These are phyloP conservation scores for Erpetoichthys calabaricus DNA, from an alignment of 2,797 vertebrate genomes.

Conservation along the genomic window DNA sequence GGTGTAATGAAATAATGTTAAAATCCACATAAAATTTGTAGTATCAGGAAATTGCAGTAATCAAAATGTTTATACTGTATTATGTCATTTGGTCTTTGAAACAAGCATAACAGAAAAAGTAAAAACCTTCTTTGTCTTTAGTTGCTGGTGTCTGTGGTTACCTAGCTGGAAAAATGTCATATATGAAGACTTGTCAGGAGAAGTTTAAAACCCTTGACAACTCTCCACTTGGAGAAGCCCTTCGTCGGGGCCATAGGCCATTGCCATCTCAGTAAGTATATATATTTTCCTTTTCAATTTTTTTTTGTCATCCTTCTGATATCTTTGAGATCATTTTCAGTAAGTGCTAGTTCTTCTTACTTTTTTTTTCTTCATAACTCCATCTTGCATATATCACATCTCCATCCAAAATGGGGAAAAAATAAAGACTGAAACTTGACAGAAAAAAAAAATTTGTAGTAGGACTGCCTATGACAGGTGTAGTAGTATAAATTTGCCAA, in stretches of 20 bases:
- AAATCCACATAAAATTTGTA: too few species aligned
- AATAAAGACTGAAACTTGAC: too few species aligned
- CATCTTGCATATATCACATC: too few species aligned
- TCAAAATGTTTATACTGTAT: too few species aligned
- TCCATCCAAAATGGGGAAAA: too few species aligned
- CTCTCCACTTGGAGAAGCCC: slow-evolving; percentile 69
- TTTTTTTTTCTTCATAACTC: neutral
- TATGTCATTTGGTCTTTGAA: too few species aligned
- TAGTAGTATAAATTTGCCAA: too few species aligned
- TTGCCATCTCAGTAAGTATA: slow-evolving; percentile 46
- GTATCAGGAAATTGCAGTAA: too few species aligned
- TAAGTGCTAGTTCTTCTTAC: neutral
- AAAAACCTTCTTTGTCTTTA: slow-evolving; percentile 21
- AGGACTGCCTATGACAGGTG: too few species aligned
- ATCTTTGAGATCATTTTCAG: neutral
- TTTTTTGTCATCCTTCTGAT: neutral
- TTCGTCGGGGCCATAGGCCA: slow-evolving; percentile 47
- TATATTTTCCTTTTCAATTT: neutral
- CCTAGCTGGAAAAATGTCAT: slow-evolving; percentile 74
- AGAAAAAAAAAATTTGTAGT: too few species aligned
- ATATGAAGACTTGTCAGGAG: slow-evolving; percentile 69
- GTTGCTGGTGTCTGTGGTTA: slow-evolving; percentile 65
- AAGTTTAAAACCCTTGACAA: slow-evolving; percentile 77
- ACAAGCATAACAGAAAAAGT: too few species aligned
- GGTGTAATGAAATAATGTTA: too few species aligned